Evolutionary conservation across 1,140 invertebrate species (phyloP).

Genomic region (Grapholita molesta): DNA sequence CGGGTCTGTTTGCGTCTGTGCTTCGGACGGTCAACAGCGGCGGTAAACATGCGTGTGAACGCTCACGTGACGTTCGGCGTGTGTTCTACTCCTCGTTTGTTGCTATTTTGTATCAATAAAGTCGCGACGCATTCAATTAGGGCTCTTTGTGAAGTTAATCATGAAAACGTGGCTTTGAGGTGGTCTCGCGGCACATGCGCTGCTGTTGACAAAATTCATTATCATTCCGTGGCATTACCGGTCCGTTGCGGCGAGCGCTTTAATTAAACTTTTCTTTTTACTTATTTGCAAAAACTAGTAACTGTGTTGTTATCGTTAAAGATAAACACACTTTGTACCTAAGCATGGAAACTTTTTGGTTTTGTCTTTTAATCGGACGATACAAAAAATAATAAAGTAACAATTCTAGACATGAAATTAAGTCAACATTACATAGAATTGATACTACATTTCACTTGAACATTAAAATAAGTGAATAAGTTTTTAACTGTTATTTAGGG

Average conservation of each 20-base stretch:
- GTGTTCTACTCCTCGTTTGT: slow-evolving; percentile 22
- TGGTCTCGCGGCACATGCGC: neutral
- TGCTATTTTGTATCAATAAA: slow-evolving; percentile 39
- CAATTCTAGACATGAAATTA: no score
- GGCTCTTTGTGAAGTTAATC: slow-evolving; percentile 12
- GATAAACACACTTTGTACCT: no score
- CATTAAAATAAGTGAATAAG: no score
- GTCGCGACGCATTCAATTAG: neutral
- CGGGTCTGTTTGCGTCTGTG: slow-evolving; percentile 31
- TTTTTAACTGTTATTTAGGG: no score
- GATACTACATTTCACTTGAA: no score
- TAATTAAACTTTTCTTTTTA: neutral
- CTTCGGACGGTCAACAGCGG: slow-evolving; percentile 37
- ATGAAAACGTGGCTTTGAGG: slow-evolving; percentile 1
- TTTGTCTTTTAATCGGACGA: no score
- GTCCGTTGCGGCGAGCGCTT: neutral
- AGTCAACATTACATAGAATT: no score
- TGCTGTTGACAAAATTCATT: neutral
- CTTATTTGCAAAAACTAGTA: neutral
- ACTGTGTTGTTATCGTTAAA: neutral
- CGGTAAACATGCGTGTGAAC: slow-evolving; percentile 47
- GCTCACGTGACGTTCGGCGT: slow-evolving; percentile 36
- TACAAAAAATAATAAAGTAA: no score
- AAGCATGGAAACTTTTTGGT: no score
- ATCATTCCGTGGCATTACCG: no score